These are phyloP conservation scores for Pampus argenteus DNA, from an alignment of 2,797 vertebrate species.

Conservation along the genomic window DNA sequence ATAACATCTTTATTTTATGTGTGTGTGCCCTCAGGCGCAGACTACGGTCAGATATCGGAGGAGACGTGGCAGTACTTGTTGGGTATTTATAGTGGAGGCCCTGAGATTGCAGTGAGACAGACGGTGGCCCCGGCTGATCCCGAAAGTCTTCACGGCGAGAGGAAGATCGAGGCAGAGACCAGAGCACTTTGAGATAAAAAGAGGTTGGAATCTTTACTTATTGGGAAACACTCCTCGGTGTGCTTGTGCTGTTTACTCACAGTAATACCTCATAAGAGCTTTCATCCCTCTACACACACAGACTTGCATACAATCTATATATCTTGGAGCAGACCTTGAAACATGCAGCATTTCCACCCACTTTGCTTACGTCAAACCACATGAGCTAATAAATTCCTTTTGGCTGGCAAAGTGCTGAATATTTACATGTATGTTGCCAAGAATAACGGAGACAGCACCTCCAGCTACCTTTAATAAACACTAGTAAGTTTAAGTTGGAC, in stretches of 20 bases:
- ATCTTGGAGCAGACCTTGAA: neutral
- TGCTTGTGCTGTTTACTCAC: neutral
- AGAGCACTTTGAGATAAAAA: constrained; percentile 87
- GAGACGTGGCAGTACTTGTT: constrained; percentile 96
- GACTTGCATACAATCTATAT: neutral
- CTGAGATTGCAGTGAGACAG: constrained; percentile 95
- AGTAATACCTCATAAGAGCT: neutral
- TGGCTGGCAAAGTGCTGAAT: neutral
- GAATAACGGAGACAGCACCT: constrained; percentile 18
- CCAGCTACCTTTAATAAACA: constrained; percentile 25
- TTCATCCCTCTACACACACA: neutral
- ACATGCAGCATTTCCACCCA: neutral
- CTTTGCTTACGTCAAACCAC: constrained; percentile 17
- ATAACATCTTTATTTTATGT: neutral
- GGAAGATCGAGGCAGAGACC: constrained; percentile 97
- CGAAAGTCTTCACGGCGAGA: constrained; percentile 90
- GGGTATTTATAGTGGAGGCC: constrained; percentile 92
- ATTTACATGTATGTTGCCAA: constrained; percentile 6
- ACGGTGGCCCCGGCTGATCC: constrained; percentile 87
- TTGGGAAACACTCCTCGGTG: neutral
- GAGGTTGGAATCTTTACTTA: constrained; percentile 48
- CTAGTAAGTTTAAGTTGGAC: constrained; percentile 4
- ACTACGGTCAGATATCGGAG: constrained; percentile 98
- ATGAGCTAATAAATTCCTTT: constrained; percentile 55
- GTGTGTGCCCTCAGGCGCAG: constrained; percentile 86